Percentiles rank a stretch among this genome's conserved stretches.
Conservation (phyloP, 2,113 vertebrate species). For the Baryphthengus martii region DNA sequence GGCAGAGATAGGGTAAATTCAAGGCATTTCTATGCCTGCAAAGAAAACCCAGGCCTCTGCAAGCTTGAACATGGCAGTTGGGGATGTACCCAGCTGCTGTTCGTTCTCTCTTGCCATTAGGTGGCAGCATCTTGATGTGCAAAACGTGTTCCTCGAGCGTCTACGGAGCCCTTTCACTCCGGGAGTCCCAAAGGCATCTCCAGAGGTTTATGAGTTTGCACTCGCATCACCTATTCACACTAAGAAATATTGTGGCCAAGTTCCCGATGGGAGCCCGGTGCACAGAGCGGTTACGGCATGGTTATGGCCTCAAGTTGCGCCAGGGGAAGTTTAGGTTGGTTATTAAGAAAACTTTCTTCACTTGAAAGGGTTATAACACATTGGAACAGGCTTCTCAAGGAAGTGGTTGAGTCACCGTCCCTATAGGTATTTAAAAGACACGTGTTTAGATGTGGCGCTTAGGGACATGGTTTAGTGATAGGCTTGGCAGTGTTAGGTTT, state of each 20-base stretch:
- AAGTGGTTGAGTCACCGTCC: neutral
- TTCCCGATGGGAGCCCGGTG: neutral
- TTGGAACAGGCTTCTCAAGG: neutral
- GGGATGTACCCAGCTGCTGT: neutral
- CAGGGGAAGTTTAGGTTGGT: neutral
- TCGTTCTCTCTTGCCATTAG: neutral
- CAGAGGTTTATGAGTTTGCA: neutral
- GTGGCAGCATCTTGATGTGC: slow-evolving; percentile 45
- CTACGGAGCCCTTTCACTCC: neutral
- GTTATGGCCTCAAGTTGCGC: neutral
- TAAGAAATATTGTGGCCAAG: neutral
- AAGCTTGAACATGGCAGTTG: neutral
- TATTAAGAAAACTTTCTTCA: neutral
- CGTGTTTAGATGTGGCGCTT: neutral
- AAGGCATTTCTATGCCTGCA: neutral
- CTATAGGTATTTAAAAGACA: neutral
- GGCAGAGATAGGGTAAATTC: neutral
- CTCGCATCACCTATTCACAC: neutral
- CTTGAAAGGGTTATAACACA: neutral
- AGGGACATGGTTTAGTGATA: neutral
- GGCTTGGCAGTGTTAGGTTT: neutral
- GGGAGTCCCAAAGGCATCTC: neutral
- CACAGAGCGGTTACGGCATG: rapidly evolving
- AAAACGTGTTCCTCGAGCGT: neutral
- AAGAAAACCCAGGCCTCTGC: neutral